Conservation (phyloP, 1,140 invertebrate genomes). For the Palaemon carinicauda region DNA sequence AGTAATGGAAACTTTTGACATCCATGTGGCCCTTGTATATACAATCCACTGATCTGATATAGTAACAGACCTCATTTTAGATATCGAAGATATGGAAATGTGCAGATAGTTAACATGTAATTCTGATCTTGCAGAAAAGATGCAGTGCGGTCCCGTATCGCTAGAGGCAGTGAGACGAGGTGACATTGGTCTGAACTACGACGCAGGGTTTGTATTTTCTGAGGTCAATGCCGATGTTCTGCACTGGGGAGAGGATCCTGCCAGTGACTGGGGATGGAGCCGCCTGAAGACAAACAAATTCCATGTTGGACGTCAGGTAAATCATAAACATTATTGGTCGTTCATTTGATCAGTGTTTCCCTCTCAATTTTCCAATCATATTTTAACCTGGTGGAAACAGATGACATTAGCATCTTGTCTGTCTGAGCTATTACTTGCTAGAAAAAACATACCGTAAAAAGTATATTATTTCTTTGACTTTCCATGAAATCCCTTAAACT, state of each 20-base stretch:
- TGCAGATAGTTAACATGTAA: background rate
- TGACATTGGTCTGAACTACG: slow-evolving; percentile 78
- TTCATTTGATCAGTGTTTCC: no score
- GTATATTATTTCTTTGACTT: no score
- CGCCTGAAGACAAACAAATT: slow-evolving; percentile 76
- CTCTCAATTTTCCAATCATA: no score
- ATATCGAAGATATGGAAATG: no score
- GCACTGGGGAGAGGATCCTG: slow-evolving; percentile 73
- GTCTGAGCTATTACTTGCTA: no score
- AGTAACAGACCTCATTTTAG: background rate
- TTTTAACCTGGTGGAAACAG: no score
- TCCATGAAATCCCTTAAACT: no score
- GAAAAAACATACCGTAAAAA: no score
- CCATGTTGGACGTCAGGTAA: slow-evolving; percentile 63
- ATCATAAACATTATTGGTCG: background rate
- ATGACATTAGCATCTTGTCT: no score
- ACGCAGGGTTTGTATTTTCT: slow-evolving; percentile 79
- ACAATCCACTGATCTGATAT: no score
- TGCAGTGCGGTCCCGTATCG: slow-evolving; percentile 73
- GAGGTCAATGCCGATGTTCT: slow-evolving; percentile 83
- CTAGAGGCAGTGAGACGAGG: slow-evolving; percentile 76
- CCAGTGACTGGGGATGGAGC: slow-evolving; percentile 72
- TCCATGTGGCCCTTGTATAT: no score
- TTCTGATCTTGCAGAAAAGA: slow-evolving; percentile 63
- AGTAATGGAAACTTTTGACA: no score